These are phyloP conservation scores for Manis javanica DNA, from an alignment of 2,797 vertebrate species.

Conservation along the genomic window DNA sequence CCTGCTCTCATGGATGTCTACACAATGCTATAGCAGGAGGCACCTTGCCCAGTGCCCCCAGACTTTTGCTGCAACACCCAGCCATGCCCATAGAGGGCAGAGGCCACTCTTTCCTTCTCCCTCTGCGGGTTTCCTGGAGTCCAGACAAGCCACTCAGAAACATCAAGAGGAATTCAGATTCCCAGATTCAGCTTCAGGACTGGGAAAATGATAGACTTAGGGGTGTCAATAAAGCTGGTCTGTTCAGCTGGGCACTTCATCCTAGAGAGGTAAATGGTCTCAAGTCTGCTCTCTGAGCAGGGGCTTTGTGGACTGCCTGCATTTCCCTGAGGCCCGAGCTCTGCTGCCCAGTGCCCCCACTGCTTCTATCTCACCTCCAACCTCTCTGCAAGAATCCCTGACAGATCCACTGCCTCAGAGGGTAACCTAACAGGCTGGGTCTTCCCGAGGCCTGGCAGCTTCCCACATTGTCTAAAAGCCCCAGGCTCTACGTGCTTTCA, in stretches of 20 bases:
- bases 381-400: not conserved
- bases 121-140: not conserved
- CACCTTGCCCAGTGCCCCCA: fast-evolving
- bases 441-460: not conserved
- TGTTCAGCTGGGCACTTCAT: not conserved
- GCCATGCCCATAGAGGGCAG: not conserved
- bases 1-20: not conserved
- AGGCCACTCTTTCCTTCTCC: not conserved
- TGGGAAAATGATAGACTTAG: not conserved
- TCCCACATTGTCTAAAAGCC: not conserved
- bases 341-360: not conserved
- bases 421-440: too few relatives aligned
- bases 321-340: not conserved
- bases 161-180: not conserved
- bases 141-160: not conserved
- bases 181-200: not conserved
- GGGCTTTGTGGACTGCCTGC: not conserved
- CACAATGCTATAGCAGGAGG: not conserved
- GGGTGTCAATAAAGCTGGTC: not conserved
- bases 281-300: not conserved
- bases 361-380: not conserved
- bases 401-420: not conserved
- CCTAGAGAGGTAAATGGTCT: not conserved
- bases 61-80: not conserved
- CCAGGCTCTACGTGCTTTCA: not conserved